These are phyloP conservation scores for Corythornis cristatus DNA, from an alignment of 2,113 vertebrate species.

Conservation along the genomic window DNA sequence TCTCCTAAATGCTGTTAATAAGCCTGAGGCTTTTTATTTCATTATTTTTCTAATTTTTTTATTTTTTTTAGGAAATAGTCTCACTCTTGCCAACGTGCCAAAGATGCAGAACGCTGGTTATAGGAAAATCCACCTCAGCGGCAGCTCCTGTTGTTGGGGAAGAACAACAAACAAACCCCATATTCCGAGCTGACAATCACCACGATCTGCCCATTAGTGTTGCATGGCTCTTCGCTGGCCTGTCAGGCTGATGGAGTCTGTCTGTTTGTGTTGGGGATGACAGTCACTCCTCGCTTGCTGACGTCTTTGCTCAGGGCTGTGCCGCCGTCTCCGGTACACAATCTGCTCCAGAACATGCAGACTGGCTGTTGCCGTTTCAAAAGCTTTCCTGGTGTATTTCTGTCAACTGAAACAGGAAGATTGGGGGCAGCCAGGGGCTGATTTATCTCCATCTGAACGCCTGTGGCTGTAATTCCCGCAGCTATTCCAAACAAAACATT, in stretches of 20 bases:
- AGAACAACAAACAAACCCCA: neutral
- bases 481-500: slow-evolving; percentile 21
- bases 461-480: accelerated
- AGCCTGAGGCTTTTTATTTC: neutral
- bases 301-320: slow-evolving; percentile 14
- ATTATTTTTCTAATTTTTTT: neutral
- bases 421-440: neutral
- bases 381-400: neutral
- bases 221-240: neutral
- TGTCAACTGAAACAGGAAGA: neutral
- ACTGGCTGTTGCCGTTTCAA: neutral
- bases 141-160: neutral
- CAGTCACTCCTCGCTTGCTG: neutral
- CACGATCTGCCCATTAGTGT: neutral
- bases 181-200: neutral
- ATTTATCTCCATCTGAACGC: neutral
- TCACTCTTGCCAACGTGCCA: neutral
- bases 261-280: neutral
- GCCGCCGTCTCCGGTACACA: neutral
- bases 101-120: neutral
- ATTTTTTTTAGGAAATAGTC: neutral
- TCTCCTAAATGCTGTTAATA: neutral
- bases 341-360: neutral
- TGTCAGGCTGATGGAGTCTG: neutral
- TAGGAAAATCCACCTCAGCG: neutral